A percentile compares a stretch with the other conserved stretches of the same genome.
These are phyloP conservation scores for Campodea augens DNA, from an alignment of 1,140 invertebrate genomes.

Conservation along the genomic window DNA sequence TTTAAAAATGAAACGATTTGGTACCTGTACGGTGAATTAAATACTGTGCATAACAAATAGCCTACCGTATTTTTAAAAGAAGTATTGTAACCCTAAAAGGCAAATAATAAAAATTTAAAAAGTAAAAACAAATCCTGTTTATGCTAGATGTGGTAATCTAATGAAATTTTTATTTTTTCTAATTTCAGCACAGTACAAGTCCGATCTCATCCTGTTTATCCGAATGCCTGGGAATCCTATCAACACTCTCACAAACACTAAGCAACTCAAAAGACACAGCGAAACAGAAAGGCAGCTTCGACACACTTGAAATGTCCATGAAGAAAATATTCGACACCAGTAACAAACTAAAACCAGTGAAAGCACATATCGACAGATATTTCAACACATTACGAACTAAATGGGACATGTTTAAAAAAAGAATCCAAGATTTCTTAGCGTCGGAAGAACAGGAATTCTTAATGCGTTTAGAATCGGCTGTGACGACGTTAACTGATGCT, in stretches of 20 bases:
- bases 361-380: constrained; percentile 33
- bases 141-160: not conserved
- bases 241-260: too few species aligned
- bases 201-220: constrained; percentile 26
- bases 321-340: constrained; percentile 31
- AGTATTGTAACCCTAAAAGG: too few species aligned
- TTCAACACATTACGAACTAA: constrained; percentile 36
- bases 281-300: constrained; percentile 1
- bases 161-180: constrained; percentile 21
- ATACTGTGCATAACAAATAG: too few species aligned
- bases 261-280: too few species aligned
- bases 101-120: too few species aligned
- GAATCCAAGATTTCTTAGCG: constrained; percentile 3
- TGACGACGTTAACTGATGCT: constrained; percentile 28
- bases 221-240: too few species aligned
- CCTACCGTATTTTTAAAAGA: too few species aligned
- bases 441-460: too few species aligned
- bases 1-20: too few species aligned
- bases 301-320: not conserved
- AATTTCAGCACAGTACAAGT: constrained; percentile 13
- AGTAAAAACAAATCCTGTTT: too few species aligned
- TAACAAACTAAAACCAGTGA: too few species aligned
- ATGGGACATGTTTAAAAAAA: constrained; percentile 42
- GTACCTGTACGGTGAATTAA: too few species aligned
- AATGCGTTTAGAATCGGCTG: constrained; percentile 38